These are phyloP conservation scores for Archegozetes longisetosus DNA, from an alignment of 1,140 invertebrate genomes.

Conservation along the genomic window DNA sequence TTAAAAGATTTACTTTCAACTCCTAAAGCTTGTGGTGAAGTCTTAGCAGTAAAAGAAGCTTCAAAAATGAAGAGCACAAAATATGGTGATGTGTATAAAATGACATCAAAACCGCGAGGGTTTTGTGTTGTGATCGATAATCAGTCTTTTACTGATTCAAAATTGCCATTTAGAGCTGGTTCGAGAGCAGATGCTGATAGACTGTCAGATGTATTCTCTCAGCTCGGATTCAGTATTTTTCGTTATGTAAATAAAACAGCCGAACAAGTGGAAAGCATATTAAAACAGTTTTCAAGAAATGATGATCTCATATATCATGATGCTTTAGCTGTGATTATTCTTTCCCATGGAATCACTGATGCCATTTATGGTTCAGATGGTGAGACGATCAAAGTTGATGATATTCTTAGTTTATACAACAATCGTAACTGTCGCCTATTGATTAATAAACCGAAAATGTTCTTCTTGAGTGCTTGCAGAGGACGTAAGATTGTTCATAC, in stretches of 20 bases:
- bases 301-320: neutral
- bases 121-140: constrained; percentile 1
- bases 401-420: neutral
- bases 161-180: neutral
- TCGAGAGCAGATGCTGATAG: neutral
- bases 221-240: neutral
- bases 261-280: neutral
- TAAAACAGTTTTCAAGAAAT: neutral
- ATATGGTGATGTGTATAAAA: neutral
- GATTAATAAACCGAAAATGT: constrained; percentile 9
- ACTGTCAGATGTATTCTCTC: neutral
- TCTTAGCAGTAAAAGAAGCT: neutral
- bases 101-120: neutral
- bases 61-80: neutral
- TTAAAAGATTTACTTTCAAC: neutral
- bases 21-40: neutral
- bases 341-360: neutral
- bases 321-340: neutral
- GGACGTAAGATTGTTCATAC: too few species aligned
- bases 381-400: neutral
- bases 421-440: neutral
- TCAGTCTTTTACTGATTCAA: neutral
- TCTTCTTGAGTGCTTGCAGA: constrained; percentile 3
- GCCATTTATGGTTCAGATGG: neutral
- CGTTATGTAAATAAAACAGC: neutral